Evolutionary conservation across 2,797 vertebrate species (phyloP).

Genomic region (Gephyroberyx darwinii): DNA sequence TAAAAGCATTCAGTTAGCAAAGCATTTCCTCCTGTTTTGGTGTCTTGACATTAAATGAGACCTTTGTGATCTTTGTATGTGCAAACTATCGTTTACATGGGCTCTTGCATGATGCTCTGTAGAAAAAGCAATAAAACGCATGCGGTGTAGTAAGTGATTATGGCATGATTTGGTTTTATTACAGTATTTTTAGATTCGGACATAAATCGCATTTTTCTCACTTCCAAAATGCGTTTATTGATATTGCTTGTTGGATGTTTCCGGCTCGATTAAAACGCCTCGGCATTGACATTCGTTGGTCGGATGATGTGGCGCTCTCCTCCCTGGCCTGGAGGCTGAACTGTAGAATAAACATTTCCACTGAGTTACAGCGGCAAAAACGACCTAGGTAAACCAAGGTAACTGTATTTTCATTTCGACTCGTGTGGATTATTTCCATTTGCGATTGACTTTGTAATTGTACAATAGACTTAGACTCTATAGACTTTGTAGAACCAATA

Average conservation of each 20-base stretch:
- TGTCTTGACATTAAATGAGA: slow-evolving; percentile 22
- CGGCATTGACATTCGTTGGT: neutral
- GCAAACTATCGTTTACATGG: slow-evolving; percentile 8
- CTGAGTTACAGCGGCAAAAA: neutral
- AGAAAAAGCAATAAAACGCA: slow-evolving; percentile 46
- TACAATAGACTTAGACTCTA: neutral
- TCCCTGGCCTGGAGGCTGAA: slow-evolving; percentile 20
- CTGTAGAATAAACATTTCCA: slow-evolving; percentile 4
- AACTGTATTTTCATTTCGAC: neutral
- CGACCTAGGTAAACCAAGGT: slow-evolving; percentile 14
- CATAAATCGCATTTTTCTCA: no score
- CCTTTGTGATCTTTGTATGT: slow-evolving; percentile 10
- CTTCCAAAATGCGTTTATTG: no score
- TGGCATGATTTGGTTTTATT: no score
- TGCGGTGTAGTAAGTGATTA: neutral
- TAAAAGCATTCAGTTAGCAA: slow-evolving; percentile 12
- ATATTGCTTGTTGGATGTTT: slow-evolving; percentile 21
- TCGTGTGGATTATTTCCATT: neutral
- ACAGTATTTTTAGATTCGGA: no score
- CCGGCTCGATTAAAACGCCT: slow-evolving; percentile 68
- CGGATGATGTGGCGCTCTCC: slow-evolving; percentile 40
- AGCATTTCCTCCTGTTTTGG: neutral
- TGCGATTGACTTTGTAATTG: neutral
- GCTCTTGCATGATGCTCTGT: slow-evolving; percentile 40
- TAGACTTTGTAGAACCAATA: neutral